Evolutionary conservation across 2,797 vertebrate genomes (phyloP).

Genomic region (Pseudochirops cupreus): DNA sequence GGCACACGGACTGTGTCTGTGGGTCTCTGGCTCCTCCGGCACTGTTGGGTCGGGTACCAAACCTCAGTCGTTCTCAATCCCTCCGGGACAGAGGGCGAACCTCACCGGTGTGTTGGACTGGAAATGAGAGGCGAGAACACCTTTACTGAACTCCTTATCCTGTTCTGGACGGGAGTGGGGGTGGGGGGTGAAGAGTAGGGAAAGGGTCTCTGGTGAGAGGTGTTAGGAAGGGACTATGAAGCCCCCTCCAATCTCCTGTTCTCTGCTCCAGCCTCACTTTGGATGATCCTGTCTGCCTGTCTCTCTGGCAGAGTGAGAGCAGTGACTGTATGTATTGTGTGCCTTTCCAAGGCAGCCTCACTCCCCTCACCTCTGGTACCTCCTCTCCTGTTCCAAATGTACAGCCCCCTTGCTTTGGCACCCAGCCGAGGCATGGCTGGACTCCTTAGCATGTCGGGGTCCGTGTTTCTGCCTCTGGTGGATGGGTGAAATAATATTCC

Average conservation of each 20-base stretch:
- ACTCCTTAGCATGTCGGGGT: not conserved
- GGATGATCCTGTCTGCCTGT: not conserved
- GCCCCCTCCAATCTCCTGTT: not conserved
- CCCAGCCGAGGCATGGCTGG: not conserved
- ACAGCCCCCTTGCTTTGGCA: conserved; percentile 18
- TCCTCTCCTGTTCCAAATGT: not conserved
- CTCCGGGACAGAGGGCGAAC: conserved; percentile 18
- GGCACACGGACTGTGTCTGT: no score
- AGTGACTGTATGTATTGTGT: not conserved
- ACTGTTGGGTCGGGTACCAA: not conserved
- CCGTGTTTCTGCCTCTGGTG: not conserved
- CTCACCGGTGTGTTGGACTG: not conserved
- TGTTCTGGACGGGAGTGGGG: not conserved
- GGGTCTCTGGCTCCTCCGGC: conserved; percentile 11
- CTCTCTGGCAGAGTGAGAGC: not conserved
- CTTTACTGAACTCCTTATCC: not conserved
- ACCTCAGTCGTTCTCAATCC: not conserved
- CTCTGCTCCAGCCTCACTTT: conserved; percentile 6
- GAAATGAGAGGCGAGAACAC: not conserved
- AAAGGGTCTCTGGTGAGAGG: conserved; percentile 19
- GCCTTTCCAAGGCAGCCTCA: not conserved
- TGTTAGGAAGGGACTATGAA: not conserved
- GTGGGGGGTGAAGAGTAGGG: not conserved
- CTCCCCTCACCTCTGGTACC: not conserved
- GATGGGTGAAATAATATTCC: not conserved